Base-by-base conservation (phyloP, 2,888 invertebrate genomes). In the Hirudinaria manillensis region DNA sequence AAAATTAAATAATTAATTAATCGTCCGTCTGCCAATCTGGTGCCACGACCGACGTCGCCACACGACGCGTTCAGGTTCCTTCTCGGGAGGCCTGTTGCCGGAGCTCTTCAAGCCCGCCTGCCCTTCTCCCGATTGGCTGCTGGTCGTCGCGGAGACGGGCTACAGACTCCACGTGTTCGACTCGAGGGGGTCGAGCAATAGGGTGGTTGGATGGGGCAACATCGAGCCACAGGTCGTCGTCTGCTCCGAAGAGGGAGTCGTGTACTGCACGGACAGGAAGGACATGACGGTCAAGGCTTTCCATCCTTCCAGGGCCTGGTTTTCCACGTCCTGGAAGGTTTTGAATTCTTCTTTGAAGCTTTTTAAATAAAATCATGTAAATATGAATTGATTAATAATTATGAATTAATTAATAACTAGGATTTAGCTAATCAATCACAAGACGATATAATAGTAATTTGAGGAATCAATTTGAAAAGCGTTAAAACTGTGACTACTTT, bases 171-270 rank as follows among this genome's bases (percentile, higher is more conserved):
- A 74, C 24, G 70, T 79, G 19, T 79, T 79, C 72, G 77, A 79
- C 70, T 45, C 36, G 34, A 55, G 34, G 7, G 79, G 78, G 21
- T 76, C 77, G 34, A 77, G 77, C 7, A 32, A 78, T 32, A 53
- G 77, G 4, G 76, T 79, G 67, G 77, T 79, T 16, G 79, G 78
- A 36, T 79, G 79, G 79, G 79, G 79, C 19, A 79, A 78, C 61
- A 76, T 79, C 53, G 74, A 77, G 34, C 79, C 79, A 1, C 77
- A 77, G 70, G 70, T 76, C 2, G 76, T 79, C 6, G 74, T 77
- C 4, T 24, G 24, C 21, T 71, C 76, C 16, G 61, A 65, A 2
- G 76, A 72, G 0, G 79, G 77, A 19, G 61, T 72, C n/a, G 70
- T 79, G 16, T 77, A 76, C 24, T 77, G 79, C 72, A 79, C 79